Conservation (phyloP, 2,113 vertebrate species). For the Seriola rivoliana region DNA sequence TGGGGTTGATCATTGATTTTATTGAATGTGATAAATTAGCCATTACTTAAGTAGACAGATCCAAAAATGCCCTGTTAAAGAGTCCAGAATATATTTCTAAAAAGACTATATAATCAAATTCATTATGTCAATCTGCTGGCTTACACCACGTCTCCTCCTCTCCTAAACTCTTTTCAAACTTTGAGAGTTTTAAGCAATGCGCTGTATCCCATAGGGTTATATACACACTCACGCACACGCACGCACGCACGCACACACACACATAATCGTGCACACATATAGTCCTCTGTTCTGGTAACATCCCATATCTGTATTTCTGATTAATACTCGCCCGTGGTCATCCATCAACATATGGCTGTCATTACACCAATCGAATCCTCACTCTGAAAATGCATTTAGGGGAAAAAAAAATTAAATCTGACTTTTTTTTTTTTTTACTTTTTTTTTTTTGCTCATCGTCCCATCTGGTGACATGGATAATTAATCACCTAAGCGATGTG, state of each 20-base stretch:
- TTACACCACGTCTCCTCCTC: background rate
- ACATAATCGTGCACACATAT: background rate
- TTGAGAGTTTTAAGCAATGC: background rate
- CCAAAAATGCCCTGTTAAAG: background rate
- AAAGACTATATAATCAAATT: background rate
- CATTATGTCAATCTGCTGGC: slow-evolving; percentile 15
- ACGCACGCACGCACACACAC: background rate
- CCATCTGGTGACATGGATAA: slow-evolving; percentile 85
- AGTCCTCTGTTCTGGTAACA: slow-evolving; percentile 57
- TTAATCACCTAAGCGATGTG: slow-evolving; percentile 83
- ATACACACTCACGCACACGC: background rate
- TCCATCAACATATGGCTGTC: slow-evolving; percentile 84
- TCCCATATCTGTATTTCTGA: slow-evolving; percentile 78
- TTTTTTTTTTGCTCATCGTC: slow-evolving; percentile 63
- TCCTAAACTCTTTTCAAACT: background rate
- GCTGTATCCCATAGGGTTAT: background rate
- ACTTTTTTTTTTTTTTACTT: slow-evolving; percentile 63
- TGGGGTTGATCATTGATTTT: background rate
- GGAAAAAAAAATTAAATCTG: slow-evolving; percentile 59
- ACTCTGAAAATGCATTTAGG: slow-evolving; percentile 79
- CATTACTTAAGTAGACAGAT: background rate
- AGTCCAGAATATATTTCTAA: slow-evolving; percentile 8
- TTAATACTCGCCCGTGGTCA: slow-evolving; percentile 78
- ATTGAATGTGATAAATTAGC: slow-evolving; percentile 10
- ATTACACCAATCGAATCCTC: slow-evolving; percentile 80